phyloP scores from a whole-genome alignment of 2,113 vertebrate genomes.

The Peromyscus polionotus region DNA sequence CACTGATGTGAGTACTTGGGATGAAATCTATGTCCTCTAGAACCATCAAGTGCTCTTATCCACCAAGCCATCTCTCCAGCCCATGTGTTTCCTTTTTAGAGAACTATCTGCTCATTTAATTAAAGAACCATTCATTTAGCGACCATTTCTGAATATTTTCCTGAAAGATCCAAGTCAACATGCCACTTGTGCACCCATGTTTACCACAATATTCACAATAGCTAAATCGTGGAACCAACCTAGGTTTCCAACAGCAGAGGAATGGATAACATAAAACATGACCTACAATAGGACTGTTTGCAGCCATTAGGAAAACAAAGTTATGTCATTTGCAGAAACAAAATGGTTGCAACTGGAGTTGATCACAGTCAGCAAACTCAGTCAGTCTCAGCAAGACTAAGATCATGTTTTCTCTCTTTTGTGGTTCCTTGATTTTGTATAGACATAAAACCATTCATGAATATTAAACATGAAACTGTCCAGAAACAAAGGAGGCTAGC shows the following conservation, averaged over 20 bases:
- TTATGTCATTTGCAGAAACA: neutral
- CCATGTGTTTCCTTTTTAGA: neutral
- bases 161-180: neutral
- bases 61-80: too few relatives aligned
- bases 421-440: neutral
- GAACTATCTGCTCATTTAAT: neutral
- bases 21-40: neutral
- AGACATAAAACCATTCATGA: neutral
- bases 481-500: neutral
- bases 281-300: neutral
- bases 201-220: neutral
- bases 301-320: neutral
- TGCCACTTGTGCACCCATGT: neutral
- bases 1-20: neutral
- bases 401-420: neutral
- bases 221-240: neutral
- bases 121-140: neutral
- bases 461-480: neutral
- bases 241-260: neutral
- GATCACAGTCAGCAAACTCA: neutral
- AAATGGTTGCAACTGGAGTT: neutral
- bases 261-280: neutral
- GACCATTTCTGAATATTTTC: neutral
- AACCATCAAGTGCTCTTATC: neutral
- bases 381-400: neutral